Evolutionary conservation across 2,797 vertebrate species (phyloP), one percentile per base, ranked within the genome.

Genomic region (Acridotheres tristis): DNA sequence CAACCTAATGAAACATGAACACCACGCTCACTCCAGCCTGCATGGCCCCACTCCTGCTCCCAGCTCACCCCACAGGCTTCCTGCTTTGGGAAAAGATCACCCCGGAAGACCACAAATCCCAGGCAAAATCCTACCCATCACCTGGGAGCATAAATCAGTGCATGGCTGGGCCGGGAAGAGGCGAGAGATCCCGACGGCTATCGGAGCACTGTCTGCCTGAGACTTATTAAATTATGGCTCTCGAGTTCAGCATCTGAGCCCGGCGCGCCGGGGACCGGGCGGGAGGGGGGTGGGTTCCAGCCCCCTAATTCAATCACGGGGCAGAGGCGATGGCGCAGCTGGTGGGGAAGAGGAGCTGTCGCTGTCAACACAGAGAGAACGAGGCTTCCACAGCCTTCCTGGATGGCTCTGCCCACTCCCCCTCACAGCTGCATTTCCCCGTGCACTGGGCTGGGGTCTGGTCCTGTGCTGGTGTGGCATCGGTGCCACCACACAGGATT

Each of bases 261-360:
- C 1, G 42, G 82, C 43, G 36, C 53, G 32, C 82, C 69, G 4
- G 45, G 72, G 85, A 40, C 51, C 21, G 4, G 47, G 34, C 11
- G 26, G 92, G 71, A 48, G 85, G 77, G 85, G 90, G 89, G 66
- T 47, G 65, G 71, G 89, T 50, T 92, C 26, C 84, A 84, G 86
- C 85, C 88, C 88, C 76, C 53, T 96, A 96, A 96, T 97, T 96
- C 92, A 94, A 95, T 96, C 94, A 95, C 0, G 9, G 80, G 86
- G 85, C 88, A 75, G 45, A 76, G 68, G 89, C 53, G 32, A 53
- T 18, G 84, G 77, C 4, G 23, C 53, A 38, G 93, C 57, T 19
- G 7, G 55, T 26, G 75, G 57, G 57, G 76, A 34, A 69, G 93
- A 75, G 25, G 74, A 88, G 89, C 51, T 15, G 14, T 23, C 0